These are phyloP conservation scores for Thymelicus acteon DNA, from an alignment of 2,888 invertebrate genomes.

Conservation along the genomic window DNA sequence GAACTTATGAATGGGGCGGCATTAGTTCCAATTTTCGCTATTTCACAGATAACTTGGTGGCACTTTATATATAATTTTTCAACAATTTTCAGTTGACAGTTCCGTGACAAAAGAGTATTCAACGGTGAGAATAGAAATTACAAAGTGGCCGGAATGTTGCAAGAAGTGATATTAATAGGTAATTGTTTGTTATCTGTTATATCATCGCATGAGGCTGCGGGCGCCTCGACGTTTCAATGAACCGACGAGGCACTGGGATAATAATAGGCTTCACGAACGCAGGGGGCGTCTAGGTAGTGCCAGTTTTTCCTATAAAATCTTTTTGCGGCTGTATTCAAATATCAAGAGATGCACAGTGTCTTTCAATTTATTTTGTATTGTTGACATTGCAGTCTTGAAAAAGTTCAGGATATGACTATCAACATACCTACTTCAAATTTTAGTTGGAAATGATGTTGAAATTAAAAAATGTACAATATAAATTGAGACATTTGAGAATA, in stretches of 20 bases:
- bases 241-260: slow-evolving; percentile 13
- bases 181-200: slow-evolving; percentile 37
- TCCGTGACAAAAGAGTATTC: slow-evolving; percentile 30
- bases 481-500: no score
- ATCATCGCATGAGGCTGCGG: slow-evolving; percentile 18
- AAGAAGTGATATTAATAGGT: slow-evolving; percentile 35
- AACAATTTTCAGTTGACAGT: neutral
- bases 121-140: slow-evolving; percentile 37
- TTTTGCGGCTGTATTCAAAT: slow-evolving; percentile 11
- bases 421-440: no score
- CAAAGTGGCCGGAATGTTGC: slow-evolving; percentile 34
- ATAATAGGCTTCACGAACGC: slow-evolving; percentile 8
- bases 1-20: no score
- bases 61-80: neutral
- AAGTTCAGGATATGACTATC: no score
- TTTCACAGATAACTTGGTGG: no score
- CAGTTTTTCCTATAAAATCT: slow-evolving; percentile 17
- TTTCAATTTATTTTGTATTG: neutral
- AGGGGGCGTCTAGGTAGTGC: slow-evolving; percentile 11
- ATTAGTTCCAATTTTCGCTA: no score
- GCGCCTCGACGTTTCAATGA: slow-evolving; percentile 15
- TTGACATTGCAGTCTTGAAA: no score
- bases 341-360: neutral
- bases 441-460: no score
- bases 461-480: no score